These are phyloP conservation scores for Mesocentrotus franciscanus DNA, from an alignment of 53 echinoderm and acorn worm genomes.

Conservation along the genomic window DNA sequence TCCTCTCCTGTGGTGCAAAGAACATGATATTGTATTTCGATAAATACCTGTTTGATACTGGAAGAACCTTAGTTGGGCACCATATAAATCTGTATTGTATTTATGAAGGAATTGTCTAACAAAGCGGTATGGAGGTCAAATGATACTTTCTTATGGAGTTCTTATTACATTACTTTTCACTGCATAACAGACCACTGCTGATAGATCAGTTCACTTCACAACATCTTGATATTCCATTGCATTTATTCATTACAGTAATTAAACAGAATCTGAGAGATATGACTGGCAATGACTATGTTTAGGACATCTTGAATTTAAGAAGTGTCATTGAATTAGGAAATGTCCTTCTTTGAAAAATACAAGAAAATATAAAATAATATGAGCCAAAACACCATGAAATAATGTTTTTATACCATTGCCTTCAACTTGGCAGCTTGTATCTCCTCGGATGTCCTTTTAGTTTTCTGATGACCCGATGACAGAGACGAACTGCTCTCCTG, in stretches of 20 bases:
- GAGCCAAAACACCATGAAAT: not conserved
- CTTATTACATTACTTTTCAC: not conserved
- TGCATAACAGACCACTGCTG: not conserved
- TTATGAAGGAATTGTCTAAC: not conserved
- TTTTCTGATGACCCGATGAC: slow-evolving; percentile 16
- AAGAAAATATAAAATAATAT: not conserved
- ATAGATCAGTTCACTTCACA: too few relatives aligned
- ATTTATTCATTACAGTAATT: not conserved
- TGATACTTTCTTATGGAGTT: not conserved
- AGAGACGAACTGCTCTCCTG: slow-evolving; percentile 40
- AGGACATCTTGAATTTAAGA: too few relatives aligned
- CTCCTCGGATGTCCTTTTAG: slow-evolving; percentile 82
- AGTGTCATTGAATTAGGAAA: not conserved
- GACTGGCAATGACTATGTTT: not conserved
- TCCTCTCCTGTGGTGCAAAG: slow-evolving; percentile 67
- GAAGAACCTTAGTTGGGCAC: not conserved
- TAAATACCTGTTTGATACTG: not conserved
- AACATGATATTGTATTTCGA: not conserved
- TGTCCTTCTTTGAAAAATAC: not conserved
- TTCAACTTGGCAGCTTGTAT: slow-evolving; percentile 74
- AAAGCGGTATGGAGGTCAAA: not conserved
- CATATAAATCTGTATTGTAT: not conserved
- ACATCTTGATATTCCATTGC: not conserved
- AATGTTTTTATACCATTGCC: slow-evolving; percentile 74
- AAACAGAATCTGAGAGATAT: not conserved